Evolutionary conservation across 1,140 invertebrate genomes (phyloP).

Genomic region (Bradynema listronoti): DNA sequence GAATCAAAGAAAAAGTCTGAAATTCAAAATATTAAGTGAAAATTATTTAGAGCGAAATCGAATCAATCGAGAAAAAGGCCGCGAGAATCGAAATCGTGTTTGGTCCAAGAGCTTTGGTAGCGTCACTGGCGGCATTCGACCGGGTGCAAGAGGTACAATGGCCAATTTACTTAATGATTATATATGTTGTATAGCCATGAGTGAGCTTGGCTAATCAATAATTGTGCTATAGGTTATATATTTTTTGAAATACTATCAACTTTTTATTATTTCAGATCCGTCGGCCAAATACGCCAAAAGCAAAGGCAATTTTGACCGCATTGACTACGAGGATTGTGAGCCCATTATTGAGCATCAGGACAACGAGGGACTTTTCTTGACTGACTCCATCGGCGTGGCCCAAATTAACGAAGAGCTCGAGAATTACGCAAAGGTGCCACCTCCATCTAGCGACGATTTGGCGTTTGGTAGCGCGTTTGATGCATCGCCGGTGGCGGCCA

Average conservation of each 20-base stretch:
- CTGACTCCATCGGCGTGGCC: not conserved
- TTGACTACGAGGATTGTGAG: slow-evolving; percentile 18
- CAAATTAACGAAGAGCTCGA: slow-evolving; percentile 9
- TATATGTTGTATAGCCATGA: no score
- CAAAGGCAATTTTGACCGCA: not conserved
- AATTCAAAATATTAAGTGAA: not conserved
- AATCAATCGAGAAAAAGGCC: slow-evolving; percentile 10
- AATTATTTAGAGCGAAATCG: slow-evolving; percentile 28
- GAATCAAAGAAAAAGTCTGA: not conserved
- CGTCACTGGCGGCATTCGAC: slow-evolving; percentile 4
- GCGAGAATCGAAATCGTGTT: slow-evolving; percentile 29
- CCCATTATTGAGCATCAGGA: slow-evolving; percentile 28
- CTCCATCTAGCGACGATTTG: slow-evolving; percentile 12
- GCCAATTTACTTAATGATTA: not conserved
- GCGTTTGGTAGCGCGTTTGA: slow-evolving; percentile 33
- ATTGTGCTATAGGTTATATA: not conserved
- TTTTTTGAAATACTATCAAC: not conserved
- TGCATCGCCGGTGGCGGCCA: slow-evolving; percentile 11
- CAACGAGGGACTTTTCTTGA: slow-evolving; percentile 6
- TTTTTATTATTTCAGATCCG: slow-evolving; percentile 20
- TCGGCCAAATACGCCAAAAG: not conserved
- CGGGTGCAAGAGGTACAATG: not conserved
- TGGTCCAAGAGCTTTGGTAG: slow-evolving; percentile 15
- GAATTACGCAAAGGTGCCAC: not conserved
- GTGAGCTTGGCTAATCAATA: no score